Evolutionary conservation across 2,888 invertebrate species (phyloP), one percentile per base, ranked within the genome.

Genomic region (Catocala sponsa): DNA sequence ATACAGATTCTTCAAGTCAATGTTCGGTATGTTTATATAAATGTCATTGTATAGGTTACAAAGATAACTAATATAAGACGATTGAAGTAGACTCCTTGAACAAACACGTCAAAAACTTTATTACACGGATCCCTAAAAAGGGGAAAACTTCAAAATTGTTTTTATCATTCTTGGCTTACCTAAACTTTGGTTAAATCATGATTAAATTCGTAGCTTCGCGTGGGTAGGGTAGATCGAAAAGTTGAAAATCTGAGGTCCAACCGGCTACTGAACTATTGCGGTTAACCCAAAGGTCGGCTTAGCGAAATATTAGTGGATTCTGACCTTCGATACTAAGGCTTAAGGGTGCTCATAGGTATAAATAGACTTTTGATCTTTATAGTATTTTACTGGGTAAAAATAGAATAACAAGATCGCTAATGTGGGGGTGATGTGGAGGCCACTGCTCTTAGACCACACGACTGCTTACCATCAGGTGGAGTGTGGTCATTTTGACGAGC

Each of bases 201-300:
- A 73, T 65, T 62, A 63, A 67, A 68, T 62, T 64, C 55, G 57
- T 50, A 52, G 52, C 52, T 64, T 50, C 54, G 51, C 43, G 43
- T 48, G 48, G 42, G 35, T 54, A 33, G 44, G 50, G 54, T 53
- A 41, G 50, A 25, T 60, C 51, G 42, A 65, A 64, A 65, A 61
- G 55, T 74, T 72, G 15, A n/a, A n/a, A 53, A 63, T 55, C 59
- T 62, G 59, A 15, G 55, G 62, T 62, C 52, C 53, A 11, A 12
- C 25, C 5, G n/a, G 65, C 51, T 9, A 11, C 32, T 5, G 12
- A 70, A 67, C 59, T 65, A 60, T 58, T 74, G 66, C 53, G 66
- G 72, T 72, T 42, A 15, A 44, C 63, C 49, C 35, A 48, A 56
- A 55, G 61, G 65, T 65, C 56, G 58, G 65, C 65, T 69, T 72